Conservation (phyloP, 2,888 invertebrate species). For the Lithophane leautieri region DNA sequence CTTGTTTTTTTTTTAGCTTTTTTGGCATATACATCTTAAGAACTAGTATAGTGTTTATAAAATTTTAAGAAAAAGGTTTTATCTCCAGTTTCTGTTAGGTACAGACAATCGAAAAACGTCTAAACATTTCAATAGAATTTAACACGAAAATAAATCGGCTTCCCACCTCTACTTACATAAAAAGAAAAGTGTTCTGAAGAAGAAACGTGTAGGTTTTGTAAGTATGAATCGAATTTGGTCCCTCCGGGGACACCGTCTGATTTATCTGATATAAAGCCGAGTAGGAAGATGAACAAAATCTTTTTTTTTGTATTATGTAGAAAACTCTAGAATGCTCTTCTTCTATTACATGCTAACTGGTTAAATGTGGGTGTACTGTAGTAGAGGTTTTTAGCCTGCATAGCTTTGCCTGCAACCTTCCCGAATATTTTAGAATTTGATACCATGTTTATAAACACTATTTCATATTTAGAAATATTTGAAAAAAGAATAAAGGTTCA, state of each 20-base stretch:
- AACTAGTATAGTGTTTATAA: not conserved
- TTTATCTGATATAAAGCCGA: conserved; percentile 29
- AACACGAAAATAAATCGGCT: conserved; percentile 13
- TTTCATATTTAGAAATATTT: too few relatives aligned
- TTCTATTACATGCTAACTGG: too few relatives aligned
- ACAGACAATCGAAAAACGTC: not conserved
- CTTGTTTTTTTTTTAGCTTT: not conserved
- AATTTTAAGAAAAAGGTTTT: not conserved
- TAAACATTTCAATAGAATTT: conserved; percentile 16
- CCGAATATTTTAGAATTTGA: too few relatives aligned
- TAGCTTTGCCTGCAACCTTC: too few relatives aligned
- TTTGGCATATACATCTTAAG: not conserved
- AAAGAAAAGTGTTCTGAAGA: conserved; percentile 26
- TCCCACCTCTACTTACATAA: not conserved
- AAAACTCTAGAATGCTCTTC: too few relatives aligned
- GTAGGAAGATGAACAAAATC: too few relatives aligned
- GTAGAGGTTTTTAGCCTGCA: too few relatives aligned
- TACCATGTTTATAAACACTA: too few relatives aligned
- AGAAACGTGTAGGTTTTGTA: conserved; percentile 8
- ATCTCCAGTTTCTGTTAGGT: not conserved
- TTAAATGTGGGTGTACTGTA: not conserved
- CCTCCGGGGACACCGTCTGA: conserved; percentile 20
- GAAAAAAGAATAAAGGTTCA: too few relatives aligned
- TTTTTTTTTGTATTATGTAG: too few relatives aligned
- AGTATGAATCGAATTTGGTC: conserved; percentile 44